Base-by-base conservation (phyloP, 2,113 vertebrate genomes). In the Microcebus jonahi region DNA sequence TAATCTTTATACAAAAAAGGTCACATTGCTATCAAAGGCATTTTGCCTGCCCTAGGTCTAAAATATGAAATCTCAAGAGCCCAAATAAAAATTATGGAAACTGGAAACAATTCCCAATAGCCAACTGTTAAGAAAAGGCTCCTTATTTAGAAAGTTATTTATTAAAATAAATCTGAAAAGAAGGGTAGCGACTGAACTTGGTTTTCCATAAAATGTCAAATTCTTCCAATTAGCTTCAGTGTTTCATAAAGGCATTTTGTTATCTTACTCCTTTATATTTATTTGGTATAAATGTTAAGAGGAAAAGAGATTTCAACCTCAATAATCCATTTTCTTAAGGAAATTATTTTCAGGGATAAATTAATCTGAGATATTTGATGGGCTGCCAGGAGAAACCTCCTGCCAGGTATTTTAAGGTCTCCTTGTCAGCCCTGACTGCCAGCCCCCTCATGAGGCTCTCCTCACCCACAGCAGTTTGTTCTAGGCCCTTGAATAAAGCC, bases 121-220 rank as follows among this genome's bases (percentile, higher is more conserved):
- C 59, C 75, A 90, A 29, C 5, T 53, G 23, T 48, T 75, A 81
- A 36, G 45, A 90, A 90, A 83, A 86, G 42, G 27, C 39, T 93
- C 79, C 68, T 70, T 80, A 73, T 55, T 89, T 42, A 90, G 59
- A 94, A 71, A 80, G 80, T 36, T 77, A 61, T 31, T 91, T 88
- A 77, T 65, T 90, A 39, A 90, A 88, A 20, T 21, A 81, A 81
- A 23, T 80, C 76, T 50, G 57, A 65, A 77, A 87, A 88, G 70
- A 88, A 91, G 45, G 50, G n/a, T 10, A 36, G 84, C 31, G 11
- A 29, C 20, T 82, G 48, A 96, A 94, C 29, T 80, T 34, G 79
- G 27, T 92, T n/a, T 36, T 88, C 12, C 53, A 70, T 23, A 48
- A 95, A 97, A 93, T 67, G 57, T 89, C 87, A 96, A 63, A 91